Conservation (phyloP, 2,113 vertebrate species). For the Grammomys surdaster region DNA sequence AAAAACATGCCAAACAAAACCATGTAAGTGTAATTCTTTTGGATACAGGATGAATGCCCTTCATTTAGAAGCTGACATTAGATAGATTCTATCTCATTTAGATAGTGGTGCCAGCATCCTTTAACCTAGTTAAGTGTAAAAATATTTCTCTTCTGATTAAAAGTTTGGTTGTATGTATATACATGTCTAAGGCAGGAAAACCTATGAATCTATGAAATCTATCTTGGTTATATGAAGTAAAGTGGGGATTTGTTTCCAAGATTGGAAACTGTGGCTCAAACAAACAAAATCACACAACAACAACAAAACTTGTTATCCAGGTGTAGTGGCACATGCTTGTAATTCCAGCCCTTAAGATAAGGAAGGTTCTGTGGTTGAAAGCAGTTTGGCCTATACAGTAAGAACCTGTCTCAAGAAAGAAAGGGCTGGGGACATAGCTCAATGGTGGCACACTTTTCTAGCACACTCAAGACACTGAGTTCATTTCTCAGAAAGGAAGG, state of each 20-base stretch:
- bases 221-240: constrained; percentile 17
- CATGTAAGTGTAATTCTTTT: neutral
- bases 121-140: neutral
- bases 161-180: neutral
- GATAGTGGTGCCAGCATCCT: neutral
- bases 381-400: neutral
- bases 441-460: neutral
- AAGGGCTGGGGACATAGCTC: neutral
- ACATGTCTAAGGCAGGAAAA: neutral
- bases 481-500: neutral
- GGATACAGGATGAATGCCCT: neutral
- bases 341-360: neutral
- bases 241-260: neutral
- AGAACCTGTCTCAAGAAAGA: neutral
- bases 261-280: neutral
- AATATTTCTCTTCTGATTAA: neutral
- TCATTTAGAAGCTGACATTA: neutral
- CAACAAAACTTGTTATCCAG: neutral
- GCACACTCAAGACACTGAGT: neutral
- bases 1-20: constrained; percentile 32
- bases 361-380: neutral
- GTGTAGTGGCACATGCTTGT: neutral
- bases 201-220: neutral
- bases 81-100: neutral
- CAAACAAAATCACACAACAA: neutral